Evolutionary conservation across 2,888 invertebrate species (phyloP), one percentile per base, ranked within the genome.

Genomic region (Polyploca ridens): DNA sequence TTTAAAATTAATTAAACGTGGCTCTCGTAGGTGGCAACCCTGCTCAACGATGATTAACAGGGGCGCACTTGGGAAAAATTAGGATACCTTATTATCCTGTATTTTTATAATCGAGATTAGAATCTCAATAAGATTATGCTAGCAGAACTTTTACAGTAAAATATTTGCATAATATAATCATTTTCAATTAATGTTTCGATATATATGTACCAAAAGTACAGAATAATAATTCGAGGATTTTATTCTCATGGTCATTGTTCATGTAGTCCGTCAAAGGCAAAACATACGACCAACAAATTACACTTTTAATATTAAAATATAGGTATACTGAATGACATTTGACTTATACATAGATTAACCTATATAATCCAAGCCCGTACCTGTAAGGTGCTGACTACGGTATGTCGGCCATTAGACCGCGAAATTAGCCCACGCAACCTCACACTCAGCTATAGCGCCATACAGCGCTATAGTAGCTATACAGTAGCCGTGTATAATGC

Each of bases 361-460:
- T 61, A 61, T 35, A 41, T 7, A 13, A 10, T 13, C 64, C 33
- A 66, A 77, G 63, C 73, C 64, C 78, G 66, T 44, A 70, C 74
- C 77, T 63, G 62, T 35, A 19, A 54, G 1, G 3, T 38, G 61
- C 68, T 71, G 69, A 73, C 74, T 69, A 65, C 69, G 84, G 84
- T 77, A 85, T 85, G 84, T 80, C 75, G 75, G 77, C 73, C 78
- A 81, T 85, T 77, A 83, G 76, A 81, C 83, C 82, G 65, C 82
- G 79, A 75, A 81, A 87, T 86, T 86, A 84, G 85, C 86, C 73
- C 70, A 67, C 75, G 75, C 76, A 75, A 74, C 83, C 85, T 74
- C 79, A 76, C 74, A 69, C 62, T 19, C 11, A 10, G 46, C 46
- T n/a, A 46, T 46, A 54, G 7, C 5, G 10, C 8, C 10, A 54